Base-by-base conservation (phyloP, 2,113 vertebrate genomes). In the Thymallus thymallus region DNA sequence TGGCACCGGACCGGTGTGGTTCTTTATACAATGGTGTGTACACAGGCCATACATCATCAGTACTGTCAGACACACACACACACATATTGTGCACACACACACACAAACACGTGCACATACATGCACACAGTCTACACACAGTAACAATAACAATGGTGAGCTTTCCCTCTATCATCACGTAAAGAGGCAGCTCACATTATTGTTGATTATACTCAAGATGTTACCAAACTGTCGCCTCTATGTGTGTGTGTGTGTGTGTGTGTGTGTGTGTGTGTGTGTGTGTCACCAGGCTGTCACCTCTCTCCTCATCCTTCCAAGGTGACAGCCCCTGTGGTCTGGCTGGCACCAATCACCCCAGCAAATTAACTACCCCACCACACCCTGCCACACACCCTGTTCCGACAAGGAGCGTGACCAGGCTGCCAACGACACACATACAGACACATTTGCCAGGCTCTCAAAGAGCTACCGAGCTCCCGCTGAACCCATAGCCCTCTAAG, bases 231-330 rank as follows among this genome's bases (percentile, higher is more conserved):
- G 80, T 73, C 69, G 45, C 72, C 73, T 81, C 68, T 78, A 10
- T 41, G 35, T 41, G 0, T 41, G 35, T 41, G 35, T 41, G 35
- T 35, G 32, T 32, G 30, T 32, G 30, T 29, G 26, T 29, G 26
- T 29, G 26, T 29, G 26, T 32, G 30, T 35, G 32, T 35, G 6
- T 35, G 35, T 35, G 0, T 41, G 35, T 41, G 7, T 41, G 7
- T 51, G 46, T 51, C 48, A 51, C 48, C 48, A 51, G 48, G 23
- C 82, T 84, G 81, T 73, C 69, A 48, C 72, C 73, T 81, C 69
- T 78, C 67, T 78, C 79, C 80, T 72, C 76, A 86, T 91, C 86
- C 88, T 86, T 91, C 82, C 77, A 82, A 90, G 87, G 88, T 89
- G 87, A 89, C 81, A 63, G 78, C 32, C 84, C 79, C 85, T 77